A percentile compares a stretch with the other conserved stretches of the same genome.
Evolutionary conservation across 2,888 invertebrate genomes (phyloP).

Genomic region (Altica lythri): DNA sequence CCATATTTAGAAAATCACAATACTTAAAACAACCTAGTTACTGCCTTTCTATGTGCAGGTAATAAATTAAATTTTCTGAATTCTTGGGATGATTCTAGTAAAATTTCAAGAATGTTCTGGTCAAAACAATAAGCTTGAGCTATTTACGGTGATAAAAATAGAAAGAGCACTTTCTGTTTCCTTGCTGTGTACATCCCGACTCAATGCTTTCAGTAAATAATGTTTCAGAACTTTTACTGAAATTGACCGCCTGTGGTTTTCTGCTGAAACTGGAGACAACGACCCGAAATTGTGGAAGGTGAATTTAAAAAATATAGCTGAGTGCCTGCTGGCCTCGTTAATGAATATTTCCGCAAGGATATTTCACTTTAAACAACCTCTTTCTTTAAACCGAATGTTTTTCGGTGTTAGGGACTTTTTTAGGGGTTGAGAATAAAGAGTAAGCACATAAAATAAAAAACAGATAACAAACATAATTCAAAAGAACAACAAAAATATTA

Average conservation of each 20-base stretch:
- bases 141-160: conserved; percentile 38
- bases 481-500: no score
- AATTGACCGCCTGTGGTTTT: conserved; percentile 52
- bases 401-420: no score
- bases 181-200: conserved; percentile 32
- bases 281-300: conserved; percentile 30
- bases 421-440: no score
- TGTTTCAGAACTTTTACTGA: conserved; percentile 51
- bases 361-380: no score
- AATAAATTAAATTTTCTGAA: conserved; percentile 35
- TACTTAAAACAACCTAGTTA: no score
- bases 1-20: no score
- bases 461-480: no score
- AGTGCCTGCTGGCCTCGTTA: conserved; percentile 19
- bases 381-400: no score
- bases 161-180: conserved; percentile 31
- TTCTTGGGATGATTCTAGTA: conserved; percentile 37
- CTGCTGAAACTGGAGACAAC: conserved; percentile 36
- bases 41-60: no score
- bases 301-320: conserved; percentile 31
- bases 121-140: conserved; percentile 36
- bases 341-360: conserved; percentile 4
- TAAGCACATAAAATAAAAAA: no score
- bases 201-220: conserved; percentile 49
- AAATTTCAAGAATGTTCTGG: conserved; percentile 40